A percentile compares a stretch with the other conserved stretches of the same genome.
These are phyloP conservation scores for Eulacestoma nigropectus DNA, from an alignment of 2,113 vertebrate genomes.

Conservation along the genomic window DNA sequence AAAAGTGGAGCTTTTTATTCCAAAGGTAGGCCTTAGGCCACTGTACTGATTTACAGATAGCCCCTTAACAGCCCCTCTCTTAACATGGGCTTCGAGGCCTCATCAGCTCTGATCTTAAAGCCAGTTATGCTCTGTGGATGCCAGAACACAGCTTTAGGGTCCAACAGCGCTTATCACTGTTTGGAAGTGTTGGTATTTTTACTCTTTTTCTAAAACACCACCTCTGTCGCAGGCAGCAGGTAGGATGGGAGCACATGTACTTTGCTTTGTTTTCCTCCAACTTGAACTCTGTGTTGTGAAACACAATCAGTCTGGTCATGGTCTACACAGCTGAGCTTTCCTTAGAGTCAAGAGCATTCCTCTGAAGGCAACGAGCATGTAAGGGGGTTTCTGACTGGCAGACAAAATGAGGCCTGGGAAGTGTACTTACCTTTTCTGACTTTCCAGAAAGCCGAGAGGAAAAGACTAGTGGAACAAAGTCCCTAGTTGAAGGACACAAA, in stretches of 20 bases:
- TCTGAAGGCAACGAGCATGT: slow-evolving; percentile 13
- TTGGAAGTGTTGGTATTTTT: not conserved
- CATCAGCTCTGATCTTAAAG: not conserved
- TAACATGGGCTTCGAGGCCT: not conserved
- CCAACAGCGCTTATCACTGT: not conserved
- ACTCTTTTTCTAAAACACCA: not conserved
- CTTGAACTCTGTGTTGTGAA: slow-evolving; percentile 57
- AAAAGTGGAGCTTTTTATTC: not conserved
- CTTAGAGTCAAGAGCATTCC: slow-evolving; percentile 31
- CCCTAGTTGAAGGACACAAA: not conserved
- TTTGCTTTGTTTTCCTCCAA: slow-evolving; percentile 32
- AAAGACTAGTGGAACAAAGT: not conserved
- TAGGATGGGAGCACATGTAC: not conserved
- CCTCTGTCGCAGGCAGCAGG: not conserved
- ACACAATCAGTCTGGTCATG: slow-evolving; percentile 35
- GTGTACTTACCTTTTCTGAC: not conserved
- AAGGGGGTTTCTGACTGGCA: not conserved
- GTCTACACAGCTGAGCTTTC: slow-evolving; percentile 37
- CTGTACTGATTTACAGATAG: not conserved
- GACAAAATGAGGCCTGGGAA: not conserved
- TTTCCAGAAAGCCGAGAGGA: not conserved
- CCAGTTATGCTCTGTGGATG: not conserved
- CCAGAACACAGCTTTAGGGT: not conserved
- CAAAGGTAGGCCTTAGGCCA: not conserved
- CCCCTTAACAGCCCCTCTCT: not conserved